Evolutionary conservation across 2,797 vertebrate species (phyloP), one percentile per base, ranked within the genome.

Genomic region (Pseudochaenichthys georgianus): DNA sequence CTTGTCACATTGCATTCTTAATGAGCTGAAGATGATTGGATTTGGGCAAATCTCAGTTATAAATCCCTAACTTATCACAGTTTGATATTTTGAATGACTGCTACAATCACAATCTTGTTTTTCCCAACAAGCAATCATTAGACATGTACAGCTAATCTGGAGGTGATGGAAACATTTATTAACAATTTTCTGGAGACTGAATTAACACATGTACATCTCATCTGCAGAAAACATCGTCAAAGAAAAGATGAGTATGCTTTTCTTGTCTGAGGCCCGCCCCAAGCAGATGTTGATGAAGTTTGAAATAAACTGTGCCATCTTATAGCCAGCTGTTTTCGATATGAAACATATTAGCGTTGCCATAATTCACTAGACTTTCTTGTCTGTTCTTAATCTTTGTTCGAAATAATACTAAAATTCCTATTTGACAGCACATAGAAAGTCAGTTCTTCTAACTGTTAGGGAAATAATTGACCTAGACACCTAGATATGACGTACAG

Each of bases 271-370:
- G 34, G 31, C 58, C 15, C 5, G 0, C 21, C 45, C 41, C 41
- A 62, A 28, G 31, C 7, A 59, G 53, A 67, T 70, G 51, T 52
- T 45, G n/a, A 65, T 71, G 9, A 59, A 42, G 19, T 65, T 57
- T 57, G 9, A 70, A 38, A 48, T 46, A 75, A 78, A 58, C 2
- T 57, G 17, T 31, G 38, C 19, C 31, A 34, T 66, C 12, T 69
- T 68, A 13, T 7, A 57, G 3, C 17, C 61, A 74, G 70, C 43
- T 73, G 58, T 63, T 73, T 70, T 64, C 28, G 16, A 48, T 57
- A 47, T 71, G n/a, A 60, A 69, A 75, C 58, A 34, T 15, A 46
- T 10, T 2, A 63, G 15, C 0, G 1, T 31, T 34, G 21, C 17
- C 12, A n/a, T 31, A 55, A 46, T 63, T 72, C 8, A 47, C 12